phyloP scores from a whole-genome alignment of 2,888 invertebrate species.

The Folsomia manolachei region DNA sequence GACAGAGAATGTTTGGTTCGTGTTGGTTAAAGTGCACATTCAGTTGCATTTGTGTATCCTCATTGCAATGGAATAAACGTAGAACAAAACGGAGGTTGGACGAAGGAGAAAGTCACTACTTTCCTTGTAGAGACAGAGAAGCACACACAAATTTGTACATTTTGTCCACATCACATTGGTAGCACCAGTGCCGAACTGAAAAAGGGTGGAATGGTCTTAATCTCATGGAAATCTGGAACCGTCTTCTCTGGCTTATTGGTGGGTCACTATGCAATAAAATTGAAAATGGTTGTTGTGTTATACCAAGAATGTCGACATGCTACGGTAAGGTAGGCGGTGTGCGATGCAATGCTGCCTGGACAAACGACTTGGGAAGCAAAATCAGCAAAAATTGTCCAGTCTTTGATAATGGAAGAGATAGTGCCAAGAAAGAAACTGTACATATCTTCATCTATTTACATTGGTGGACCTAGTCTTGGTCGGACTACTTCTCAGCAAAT shows the following conservation, averaged over 20 bases:
- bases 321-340: slow-evolving; percentile 14
- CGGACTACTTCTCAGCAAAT: background rate
- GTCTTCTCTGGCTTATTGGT: too few relatives aligned
- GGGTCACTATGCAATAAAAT: slow-evolving; percentile 6
- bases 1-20: background rate
- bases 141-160: slow-evolving; percentile 6
- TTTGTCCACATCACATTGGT: background rate
- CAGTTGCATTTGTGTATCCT: background rate
- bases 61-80: background rate
- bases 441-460: slow-evolving; percentile 21
- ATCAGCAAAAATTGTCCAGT: slow-evolving; percentile 14
- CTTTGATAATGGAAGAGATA: slow-evolving; percentile 22
- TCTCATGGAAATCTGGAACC: background rate
- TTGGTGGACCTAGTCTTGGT: too few relatives aligned
- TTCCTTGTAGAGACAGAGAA: too few relatives aligned
- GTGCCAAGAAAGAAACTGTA: slow-evolving; percentile 20
- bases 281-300: slow-evolving; percentile 1
- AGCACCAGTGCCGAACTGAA: background rate
- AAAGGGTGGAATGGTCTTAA: background rate
- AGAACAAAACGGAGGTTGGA: background rate
- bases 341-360: background rate
- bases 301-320: slow-evolving; percentile 6
- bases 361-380: slow-evolving; percentile 7
- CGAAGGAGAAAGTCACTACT: too few relatives aligned
- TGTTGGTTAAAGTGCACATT: background rate